phyloP scores from a whole-genome alignment of 2,113 vertebrate species.

The Erpornis zantholeuca region DNA sequence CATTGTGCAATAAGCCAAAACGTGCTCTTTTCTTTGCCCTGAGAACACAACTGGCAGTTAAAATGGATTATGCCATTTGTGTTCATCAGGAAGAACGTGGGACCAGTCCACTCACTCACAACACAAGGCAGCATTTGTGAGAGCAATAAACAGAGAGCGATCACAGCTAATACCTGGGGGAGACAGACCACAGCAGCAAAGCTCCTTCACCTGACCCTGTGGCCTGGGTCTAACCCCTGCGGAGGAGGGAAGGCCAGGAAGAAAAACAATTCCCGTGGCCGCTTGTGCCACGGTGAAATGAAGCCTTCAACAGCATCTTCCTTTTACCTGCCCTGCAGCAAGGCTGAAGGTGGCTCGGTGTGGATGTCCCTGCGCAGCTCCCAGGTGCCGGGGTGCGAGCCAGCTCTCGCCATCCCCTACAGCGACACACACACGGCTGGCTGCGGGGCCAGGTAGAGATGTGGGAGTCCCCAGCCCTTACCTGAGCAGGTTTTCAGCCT shows the following conservation, averaged over 20 bases:
- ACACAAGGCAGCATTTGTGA: background rate
- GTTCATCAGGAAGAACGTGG: rapidly evolving
- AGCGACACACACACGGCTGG: rapidly evolving
- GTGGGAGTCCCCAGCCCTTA: rapidly evolving
- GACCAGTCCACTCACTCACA: rapidly evolving
- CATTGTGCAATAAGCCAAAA: background rate
- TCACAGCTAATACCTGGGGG: background rate
- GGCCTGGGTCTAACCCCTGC: rapidly evolving
- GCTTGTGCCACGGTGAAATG: rapidly evolving
- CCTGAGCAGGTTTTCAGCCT: rapidly evolving
- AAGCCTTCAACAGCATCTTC: background rate
- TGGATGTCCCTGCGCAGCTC: rapidly evolving
- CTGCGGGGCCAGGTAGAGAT: rapidly evolving
- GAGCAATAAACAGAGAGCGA: background rate
- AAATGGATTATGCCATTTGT: background rate
- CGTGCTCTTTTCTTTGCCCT: background rate
- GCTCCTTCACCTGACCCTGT: background rate
- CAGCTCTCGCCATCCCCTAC: too few relatives aligned
- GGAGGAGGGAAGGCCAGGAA: rapidly evolving
- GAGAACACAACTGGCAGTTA: background rate
- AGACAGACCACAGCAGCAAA: background rate
- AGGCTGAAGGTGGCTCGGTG: rapidly evolving
- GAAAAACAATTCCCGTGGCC: rapidly evolving
- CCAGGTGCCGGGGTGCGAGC: rapidly evolving
- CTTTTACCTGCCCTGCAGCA: rapidly evolving